Evolutionary conservation across 2,888 invertebrate species (phyloP), one percentile per base, ranked within the genome.

Genomic region (Danaus chrysippus): DNA sequence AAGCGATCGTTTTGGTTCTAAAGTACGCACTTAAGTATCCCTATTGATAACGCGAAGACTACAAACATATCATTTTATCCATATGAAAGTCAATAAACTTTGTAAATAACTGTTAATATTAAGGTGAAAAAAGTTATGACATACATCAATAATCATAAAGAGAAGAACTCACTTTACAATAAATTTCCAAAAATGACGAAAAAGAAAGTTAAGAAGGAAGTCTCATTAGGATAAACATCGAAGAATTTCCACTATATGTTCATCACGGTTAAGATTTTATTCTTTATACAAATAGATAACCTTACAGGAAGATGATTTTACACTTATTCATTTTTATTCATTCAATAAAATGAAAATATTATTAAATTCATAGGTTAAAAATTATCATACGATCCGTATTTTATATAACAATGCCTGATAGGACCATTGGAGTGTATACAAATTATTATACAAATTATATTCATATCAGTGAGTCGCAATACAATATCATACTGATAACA

Each of bases 21-120:
- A 80, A 83, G 77, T 77, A 71, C 70, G 76, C 77, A 80, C 78
- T 83, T 81, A 74, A 73, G 68, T 66, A 70, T 70, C 70, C 70
- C 76, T 75, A 82, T 85, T 82, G 83, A 82, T 82, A 82, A 76
- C 75, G 73, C 74, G 71, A 61, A 64, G 61, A 65, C 63, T 58
- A 54, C 54, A 63, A 61, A 61, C 65, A 65, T 43, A n/a, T 56
- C 56, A 23, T 60, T 60, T 63, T 63, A 60, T 19, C n/a, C 46
- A 12, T 43, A 52, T 15, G 23, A 58, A 63, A 56, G 44, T 43
- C 53, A 43, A 56, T 13, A 42, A 43, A 46, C 12, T n/a, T 46
- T 15, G 1, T 15, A 46, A 46, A 46, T 13, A 46, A 46, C 46
- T 46, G n/a, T 46, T 6, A n/a, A 13, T 13, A 46, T 46, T 5